These are phyloP conservation scores for Anisognathus igniventris DNA, from an alignment of 2,797 vertebrate genomes.

Conservation along the genomic window DNA sequence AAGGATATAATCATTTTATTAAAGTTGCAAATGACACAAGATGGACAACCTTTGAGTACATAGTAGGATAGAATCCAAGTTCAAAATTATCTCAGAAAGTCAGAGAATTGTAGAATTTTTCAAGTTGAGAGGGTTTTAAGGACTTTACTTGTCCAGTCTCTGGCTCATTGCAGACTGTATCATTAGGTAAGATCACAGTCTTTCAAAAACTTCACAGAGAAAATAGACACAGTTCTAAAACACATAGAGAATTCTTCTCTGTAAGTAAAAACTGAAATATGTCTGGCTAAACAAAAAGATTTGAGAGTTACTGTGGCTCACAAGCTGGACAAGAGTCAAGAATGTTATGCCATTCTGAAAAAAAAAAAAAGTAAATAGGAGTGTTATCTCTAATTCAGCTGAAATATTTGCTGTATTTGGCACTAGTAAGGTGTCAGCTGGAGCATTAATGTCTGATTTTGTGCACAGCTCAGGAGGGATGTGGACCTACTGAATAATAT, in stretches of 20 bases:
- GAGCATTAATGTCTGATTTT: slow-evolving; percentile 1
- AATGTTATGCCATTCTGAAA: slow-evolving; percentile 5
- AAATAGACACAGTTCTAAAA: background rate
- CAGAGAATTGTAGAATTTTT: background rate
- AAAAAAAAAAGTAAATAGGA: slow-evolving; percentile 19
- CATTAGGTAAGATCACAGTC: background rate
- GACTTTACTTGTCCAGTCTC: background rate
- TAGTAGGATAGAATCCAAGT: background rate
- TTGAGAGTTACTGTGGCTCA: background rate
- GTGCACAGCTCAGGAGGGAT: background rate
- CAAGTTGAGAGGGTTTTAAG: background rate
- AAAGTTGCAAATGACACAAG: background rate
- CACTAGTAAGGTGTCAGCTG: slow-evolving; percentile 1
- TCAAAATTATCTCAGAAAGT: background rate
- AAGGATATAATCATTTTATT: background rate
- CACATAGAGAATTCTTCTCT: background rate
- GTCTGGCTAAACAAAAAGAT: background rate
- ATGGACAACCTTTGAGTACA: background rate
- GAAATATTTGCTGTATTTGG: slow-evolving; percentile 54
- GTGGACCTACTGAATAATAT: background rate
- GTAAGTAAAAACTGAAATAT: background rate
- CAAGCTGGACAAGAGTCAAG: slow-evolving; percentile 5
- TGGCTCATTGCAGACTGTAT: background rate
- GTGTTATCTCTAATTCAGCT: slow-evolving; percentile 13
- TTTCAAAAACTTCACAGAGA: background rate